phyloP scores from a whole-genome alignment of 2,888 invertebrate genomes.

The Cryptus armator region DNA sequence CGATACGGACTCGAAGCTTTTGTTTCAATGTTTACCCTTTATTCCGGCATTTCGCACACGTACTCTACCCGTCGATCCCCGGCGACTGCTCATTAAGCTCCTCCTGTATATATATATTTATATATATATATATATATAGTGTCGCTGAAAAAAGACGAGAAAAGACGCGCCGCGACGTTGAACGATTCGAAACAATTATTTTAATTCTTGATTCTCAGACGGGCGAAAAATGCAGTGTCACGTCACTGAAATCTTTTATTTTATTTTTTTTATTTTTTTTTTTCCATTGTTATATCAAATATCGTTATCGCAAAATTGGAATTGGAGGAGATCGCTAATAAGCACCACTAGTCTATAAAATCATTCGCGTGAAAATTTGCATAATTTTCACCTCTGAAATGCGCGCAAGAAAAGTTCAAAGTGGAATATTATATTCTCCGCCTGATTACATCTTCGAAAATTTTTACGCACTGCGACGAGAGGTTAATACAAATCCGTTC shows the following conservation, averaged over 20 bases:
- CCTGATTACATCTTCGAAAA: no score
- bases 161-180: background rate
- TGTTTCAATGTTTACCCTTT: conserved; percentile 19
- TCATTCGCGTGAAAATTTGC: background rate
- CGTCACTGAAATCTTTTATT: background rate
- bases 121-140: background rate
- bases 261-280: background rate
- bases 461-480: no score
- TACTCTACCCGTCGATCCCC: background rate
- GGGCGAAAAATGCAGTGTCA: background rate
- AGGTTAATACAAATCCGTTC: no score
- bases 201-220: background rate
- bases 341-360: background rate
- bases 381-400: background rate
- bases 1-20: background rate
- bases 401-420: background rate
- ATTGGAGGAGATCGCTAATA: background rate
- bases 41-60: background rate
- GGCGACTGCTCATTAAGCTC: conserved; percentile 17
- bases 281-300: background rate
- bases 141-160: background rate
- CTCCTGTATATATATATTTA: background rate
- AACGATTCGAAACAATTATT: conserved; percentile 1
- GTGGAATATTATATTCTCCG: no score
- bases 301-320: background rate